Conservation (phyloP, 1,140 invertebrate species). For the Drosophila pandora region DNA sequence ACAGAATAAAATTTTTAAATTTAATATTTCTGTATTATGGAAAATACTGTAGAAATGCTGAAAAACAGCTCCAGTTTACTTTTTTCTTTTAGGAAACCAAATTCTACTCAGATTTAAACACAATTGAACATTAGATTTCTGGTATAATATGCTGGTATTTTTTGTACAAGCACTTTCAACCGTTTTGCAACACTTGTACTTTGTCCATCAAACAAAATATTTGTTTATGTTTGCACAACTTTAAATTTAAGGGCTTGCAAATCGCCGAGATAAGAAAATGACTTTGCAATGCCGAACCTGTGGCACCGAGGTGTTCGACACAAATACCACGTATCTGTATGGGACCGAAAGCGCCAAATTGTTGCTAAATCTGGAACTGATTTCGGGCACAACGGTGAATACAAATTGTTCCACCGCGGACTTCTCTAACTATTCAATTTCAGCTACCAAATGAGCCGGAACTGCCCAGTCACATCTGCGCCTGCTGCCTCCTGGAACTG, state of each 20-base stretch:
- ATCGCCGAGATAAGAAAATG: not conserved
- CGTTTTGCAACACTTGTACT: not conserved
- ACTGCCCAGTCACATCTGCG: not conserved
- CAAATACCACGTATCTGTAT: not conserved
- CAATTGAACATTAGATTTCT: too few relatives aligned
- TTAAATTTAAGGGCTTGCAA: not conserved
- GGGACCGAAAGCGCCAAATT: not conserved
- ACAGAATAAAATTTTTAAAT: too few relatives aligned
- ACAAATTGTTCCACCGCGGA: not conserved
- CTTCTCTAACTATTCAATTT: not conserved
- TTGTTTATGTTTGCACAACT: not conserved
- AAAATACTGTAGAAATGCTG: too few relatives aligned
- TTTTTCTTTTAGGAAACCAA: too few relatives aligned
- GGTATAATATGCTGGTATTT: too few relatives aligned
- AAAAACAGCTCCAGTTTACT: too few relatives aligned
- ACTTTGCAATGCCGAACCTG: not conserved
- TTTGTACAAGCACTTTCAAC: not conserved
- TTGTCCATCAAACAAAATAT: not conserved
- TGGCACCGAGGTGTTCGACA: not conserved
- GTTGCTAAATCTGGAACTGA: not conserved
- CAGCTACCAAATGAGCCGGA: not conserved
- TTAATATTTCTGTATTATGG: too few relatives aligned
- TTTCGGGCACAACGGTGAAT: not conserved
- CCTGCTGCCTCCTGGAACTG: not conserved
- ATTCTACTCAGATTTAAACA: too few relatives aligned